These are phyloP conservation scores for Oncorhynchus tshawytscha DNA, from an alignment of 2,113 vertebrate genomes.

Conservation along the genomic window DNA sequence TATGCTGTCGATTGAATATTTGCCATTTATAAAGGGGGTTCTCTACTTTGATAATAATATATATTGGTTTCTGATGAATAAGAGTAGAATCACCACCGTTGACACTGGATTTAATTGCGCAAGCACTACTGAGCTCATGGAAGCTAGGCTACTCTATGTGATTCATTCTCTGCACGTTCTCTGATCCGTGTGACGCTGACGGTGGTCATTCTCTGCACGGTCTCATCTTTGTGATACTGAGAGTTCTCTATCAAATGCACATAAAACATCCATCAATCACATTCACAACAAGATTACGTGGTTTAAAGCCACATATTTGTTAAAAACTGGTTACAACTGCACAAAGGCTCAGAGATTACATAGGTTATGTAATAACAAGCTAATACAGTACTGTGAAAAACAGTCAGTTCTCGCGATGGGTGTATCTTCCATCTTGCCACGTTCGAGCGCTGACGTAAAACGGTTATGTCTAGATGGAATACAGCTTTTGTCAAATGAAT, in stretches of 20 bases:
- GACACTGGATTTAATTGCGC: neutral
- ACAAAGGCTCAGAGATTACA: neutral
- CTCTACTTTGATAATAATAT: too few relatives aligned
- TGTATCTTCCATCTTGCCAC: constrained; percentile 68
- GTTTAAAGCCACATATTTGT: neutral
- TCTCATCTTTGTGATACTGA: neutral
- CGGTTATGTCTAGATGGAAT: neutral
- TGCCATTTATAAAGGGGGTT: too few relatives aligned
- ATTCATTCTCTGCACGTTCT: neutral
- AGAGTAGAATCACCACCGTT: neutral
- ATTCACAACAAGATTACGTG: neutral
- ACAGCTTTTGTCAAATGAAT: too few relatives aligned
- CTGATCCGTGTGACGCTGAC: neutral
- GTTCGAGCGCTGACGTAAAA: constrained; percentile 50
- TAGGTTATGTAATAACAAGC: constrained; percentile 6
- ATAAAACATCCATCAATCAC: neutral
- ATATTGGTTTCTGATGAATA: too few relatives aligned
- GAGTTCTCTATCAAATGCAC: neutral
- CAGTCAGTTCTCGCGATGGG: constrained; percentile 28
- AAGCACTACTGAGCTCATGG: too few relatives aligned
- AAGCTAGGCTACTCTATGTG: too few relatives aligned
- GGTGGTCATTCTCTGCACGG: neutral
- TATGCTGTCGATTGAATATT: too few relatives aligned
- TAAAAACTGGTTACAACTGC: neutral
- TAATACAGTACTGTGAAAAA: constrained; percentile 3